Percentiles rank a stretch among this genome's conserved stretches.
Evolutionary conservation across 2,888 invertebrate species (phyloP).

Genomic region (Lysandra coridon): DNA sequence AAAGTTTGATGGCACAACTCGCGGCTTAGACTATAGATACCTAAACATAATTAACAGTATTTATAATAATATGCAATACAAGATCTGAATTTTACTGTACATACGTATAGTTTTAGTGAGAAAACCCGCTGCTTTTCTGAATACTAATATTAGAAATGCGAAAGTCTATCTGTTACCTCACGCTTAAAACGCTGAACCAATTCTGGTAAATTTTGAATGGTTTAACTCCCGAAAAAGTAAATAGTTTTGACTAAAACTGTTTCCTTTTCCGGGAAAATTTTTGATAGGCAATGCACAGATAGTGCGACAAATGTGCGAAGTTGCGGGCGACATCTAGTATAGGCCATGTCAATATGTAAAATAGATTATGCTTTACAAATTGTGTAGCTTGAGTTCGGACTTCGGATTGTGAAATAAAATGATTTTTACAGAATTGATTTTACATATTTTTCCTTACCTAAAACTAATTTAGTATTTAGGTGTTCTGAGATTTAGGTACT

Average conservation of each 20-base stretch:
- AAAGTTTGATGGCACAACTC: too few relatives aligned
- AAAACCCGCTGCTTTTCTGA: not conserved
- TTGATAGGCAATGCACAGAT: too few relatives aligned
- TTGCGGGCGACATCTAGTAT: not conserved
- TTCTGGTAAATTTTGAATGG: not conserved
- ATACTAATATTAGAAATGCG: not conserved
- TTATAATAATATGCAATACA: not conserved
- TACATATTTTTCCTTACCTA: not conserved
- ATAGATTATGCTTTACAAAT: constrained; percentile 44
- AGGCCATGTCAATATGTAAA: constrained; percentile 38
- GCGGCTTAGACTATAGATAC: too few relatives aligned
- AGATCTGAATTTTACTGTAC: not conserved
- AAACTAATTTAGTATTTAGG: not conserved
- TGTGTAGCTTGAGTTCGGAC: constrained; percentile 38
- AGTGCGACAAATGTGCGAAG: not conserved
- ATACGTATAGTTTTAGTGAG: not conserved
- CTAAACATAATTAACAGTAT: not conserved
- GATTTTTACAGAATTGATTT: constrained; percentile 37
- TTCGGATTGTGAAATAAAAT: constrained; percentile 42
- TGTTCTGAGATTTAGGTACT: not conserved
- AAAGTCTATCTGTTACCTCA: not conserved
- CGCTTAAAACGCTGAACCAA: not conserved
- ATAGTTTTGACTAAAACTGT: too few relatives aligned
- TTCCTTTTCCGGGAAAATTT: too few relatives aligned
- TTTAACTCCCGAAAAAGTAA: too few relatives aligned